These are phyloP conservation scores for Sarcophaga rosellei DNA, from an alignment of 2,888 invertebrate genomes.

Conservation along the genomic window DNA sequence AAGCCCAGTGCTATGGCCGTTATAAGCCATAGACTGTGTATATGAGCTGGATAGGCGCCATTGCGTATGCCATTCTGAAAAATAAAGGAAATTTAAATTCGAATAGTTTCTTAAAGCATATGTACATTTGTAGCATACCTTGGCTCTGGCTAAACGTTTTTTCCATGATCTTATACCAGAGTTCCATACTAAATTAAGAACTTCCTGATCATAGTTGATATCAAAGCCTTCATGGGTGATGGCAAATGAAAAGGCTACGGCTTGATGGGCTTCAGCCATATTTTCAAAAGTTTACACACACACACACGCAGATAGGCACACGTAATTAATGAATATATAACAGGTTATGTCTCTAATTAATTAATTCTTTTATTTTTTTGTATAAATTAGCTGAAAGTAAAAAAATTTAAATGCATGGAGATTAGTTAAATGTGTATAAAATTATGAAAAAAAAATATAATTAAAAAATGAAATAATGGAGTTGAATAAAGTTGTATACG, in stretches of 20 bases:
- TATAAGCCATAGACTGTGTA: constrained; percentile 93
- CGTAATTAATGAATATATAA: background rate
- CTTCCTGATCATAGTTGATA: constrained; percentile 98
- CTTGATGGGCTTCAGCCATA: constrained; percentile 99
- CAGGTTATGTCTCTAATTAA: background rate
- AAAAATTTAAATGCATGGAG: background rate
- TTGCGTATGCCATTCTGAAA: constrained; percentile 96
- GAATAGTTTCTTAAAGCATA: background rate
- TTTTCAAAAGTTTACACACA: constrained; percentile 39
- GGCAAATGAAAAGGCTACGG: constrained; percentile 98
- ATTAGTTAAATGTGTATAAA: background rate
- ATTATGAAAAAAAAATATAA: no score
- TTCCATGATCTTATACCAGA: constrained; percentile 98
- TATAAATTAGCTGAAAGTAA: background rate
- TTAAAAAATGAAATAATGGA: no score
- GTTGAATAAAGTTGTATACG: no score
- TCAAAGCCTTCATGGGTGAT: constrained; percentile 99
- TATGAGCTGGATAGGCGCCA: constrained; percentile 97
- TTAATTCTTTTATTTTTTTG: background rate
- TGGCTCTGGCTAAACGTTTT: constrained; percentile 93
- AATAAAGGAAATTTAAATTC: background rate
- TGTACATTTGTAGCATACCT: constrained; percentile 84
- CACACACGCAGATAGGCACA: background rate
- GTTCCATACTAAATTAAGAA: constrained; percentile 96
- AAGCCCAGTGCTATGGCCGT: constrained; percentile 90